Conservation (phyloP, 2,113 vertebrate genomes). For the Pedetes capensis region DNA sequence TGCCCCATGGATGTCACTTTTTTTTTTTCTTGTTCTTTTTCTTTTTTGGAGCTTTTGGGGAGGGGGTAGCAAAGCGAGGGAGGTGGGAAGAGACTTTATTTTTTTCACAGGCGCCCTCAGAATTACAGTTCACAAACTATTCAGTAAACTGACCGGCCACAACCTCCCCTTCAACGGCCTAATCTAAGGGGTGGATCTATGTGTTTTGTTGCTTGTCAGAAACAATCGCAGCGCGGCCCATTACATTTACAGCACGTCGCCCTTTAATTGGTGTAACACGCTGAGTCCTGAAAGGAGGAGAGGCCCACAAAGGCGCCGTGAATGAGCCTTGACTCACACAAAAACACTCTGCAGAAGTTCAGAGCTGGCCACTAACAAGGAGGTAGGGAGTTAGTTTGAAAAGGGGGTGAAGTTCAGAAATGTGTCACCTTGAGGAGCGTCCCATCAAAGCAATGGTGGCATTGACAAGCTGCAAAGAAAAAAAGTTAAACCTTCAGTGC, state of each 20-base stretch:
- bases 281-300: constrained; percentile 92
- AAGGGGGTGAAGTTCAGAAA: constrained; percentile 91
- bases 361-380: constrained; percentile 93
- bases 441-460: constrained; percentile 89
- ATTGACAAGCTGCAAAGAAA: constrained; percentile 86
- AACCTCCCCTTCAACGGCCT: constrained; percentile 95
- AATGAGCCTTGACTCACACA: constrained; percentile 93
- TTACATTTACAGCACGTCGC: constrained; percentile 99
- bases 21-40: not conserved
- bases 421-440: constrained; percentile 91
- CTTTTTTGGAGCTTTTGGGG: constrained; percentile 26
- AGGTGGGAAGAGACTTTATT: constrained; percentile 79
- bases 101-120: constrained; percentile 89
- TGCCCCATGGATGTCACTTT: constrained; percentile 62
- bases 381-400: constrained; percentile 88
- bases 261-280: constrained; percentile 98
- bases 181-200: constrained; percentile 99
- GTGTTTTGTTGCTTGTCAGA: constrained; percentile 99
- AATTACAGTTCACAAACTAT: constrained; percentile 94
- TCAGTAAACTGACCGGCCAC: constrained; percentile 93
- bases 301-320: constrained; percentile 89
- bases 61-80: constrained; percentile 38
- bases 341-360: constrained; percentile 94
- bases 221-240: constrained; percentile 98
- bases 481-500: constrained; percentile 84